Base-by-base conservation (phyloP, 2,888 invertebrate genomes). In the Bombylius major region DNA sequence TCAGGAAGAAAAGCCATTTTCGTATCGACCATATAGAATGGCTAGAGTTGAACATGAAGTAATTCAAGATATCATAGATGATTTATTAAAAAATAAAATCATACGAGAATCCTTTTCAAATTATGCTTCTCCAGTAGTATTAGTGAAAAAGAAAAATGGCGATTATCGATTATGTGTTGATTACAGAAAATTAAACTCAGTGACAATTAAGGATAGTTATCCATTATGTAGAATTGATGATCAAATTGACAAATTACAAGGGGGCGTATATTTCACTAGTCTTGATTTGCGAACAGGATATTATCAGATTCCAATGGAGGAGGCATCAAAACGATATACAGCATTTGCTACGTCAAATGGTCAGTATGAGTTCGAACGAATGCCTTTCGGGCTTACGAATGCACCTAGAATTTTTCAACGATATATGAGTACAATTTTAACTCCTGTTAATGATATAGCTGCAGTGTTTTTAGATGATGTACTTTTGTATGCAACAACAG, bases 351-450 rank as follows among this genome's bases (percentile, higher is more conserved):
- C 51, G 5, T n/a, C 51, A 11, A 36, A n/a, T 31, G 67, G 68
- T 3, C 60, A 66, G 5, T 70, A 5, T 50, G 63, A 69, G 57
- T 69, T 63, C 51, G 44, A 59, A 1, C 36, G 60, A 1, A 65
- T 70, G 65, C 66, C 68, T 1, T 73, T 69, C 55, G 69, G 69
- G 4, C 58, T 69, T 4, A 45, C 59, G 3, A 69, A 69, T 54
- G 65, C 67, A 1, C 66, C 66, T 5, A 58, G 61, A 5, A 61
- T 62, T 14, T 69, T 69, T 59, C 67, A 67, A 54, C 45, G 64
- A n/a, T 52, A 64, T 36, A 65, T 69, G 52, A 55, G 55, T 32
- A 50, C 11, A 23, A 31, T 54, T 32, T 45, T 51, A 4, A 36
- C 36, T 12, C 53, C 11, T 4, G 50, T 51, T 14, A 36, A 12